Evolutionary conservation across 2,113 vertebrate genomes (phyloP).

Genomic region (Barnardius zonarius): DNA sequence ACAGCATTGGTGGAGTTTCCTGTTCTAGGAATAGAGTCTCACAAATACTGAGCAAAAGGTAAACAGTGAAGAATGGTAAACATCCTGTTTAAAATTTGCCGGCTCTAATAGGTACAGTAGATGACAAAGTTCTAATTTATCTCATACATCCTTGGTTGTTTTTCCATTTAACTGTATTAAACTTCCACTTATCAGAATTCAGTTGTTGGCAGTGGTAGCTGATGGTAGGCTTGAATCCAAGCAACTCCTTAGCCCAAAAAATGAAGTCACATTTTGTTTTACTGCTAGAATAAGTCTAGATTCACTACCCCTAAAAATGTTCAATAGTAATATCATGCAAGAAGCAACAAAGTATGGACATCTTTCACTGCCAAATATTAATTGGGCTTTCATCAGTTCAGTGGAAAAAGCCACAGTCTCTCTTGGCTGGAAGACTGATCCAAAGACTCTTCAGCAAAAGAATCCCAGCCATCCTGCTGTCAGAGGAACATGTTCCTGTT

Average conservation of each 20-base stretch:
- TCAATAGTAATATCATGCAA: neutral
- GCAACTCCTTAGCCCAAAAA: neutral
- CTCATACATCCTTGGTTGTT: neutral
- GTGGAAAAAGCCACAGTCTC: neutral
- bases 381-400: neutral
- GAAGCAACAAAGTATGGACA: neutral
- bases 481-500: too few species aligned
- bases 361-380: neutral
- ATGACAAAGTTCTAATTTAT: neutral
- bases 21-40: constrained; percentile 46
- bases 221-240: neutral
- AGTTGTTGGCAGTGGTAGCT: neutral
- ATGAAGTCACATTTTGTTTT: neutral
- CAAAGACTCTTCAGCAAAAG: neutral
- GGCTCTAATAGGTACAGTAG: neutral
- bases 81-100: constrained; percentile 16
- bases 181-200: neutral
- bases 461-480: neutral
- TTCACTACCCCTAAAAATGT: neutral
- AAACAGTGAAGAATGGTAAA: constrained; percentile 35
- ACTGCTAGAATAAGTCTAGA: neutral
- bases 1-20: constrained; percentile 54
- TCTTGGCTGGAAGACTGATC: neutral
- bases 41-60: neutral
- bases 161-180: neutral